Base-by-base conservation (phyloP, 1,140 invertebrate species). In the Triops longicaudatus region DNA sequence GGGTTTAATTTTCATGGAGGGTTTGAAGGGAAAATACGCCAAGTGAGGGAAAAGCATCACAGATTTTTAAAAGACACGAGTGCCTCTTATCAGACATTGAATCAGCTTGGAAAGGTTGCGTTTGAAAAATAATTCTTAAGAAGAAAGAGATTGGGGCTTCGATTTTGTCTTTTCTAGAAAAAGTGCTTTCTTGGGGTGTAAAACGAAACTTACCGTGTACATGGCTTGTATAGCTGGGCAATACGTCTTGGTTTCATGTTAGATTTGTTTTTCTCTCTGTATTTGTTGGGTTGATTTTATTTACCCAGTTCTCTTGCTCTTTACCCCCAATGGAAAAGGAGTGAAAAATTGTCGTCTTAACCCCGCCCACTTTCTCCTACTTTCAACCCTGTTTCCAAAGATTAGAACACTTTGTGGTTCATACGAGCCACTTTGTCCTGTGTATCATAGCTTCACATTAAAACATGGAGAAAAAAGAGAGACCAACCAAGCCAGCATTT, bases 371-470 rank as follows among this genome's bases (percentile, higher is more conserved):
- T 22, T 22, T 63, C 43, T 63, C 22, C 50, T 63, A n/a, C 6
- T 63, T 63, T 63, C 50, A n/a, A n/a, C 50, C 22, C 50, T 14
- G 10, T 63, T 63, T 22, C 50, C 22, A 63, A 63, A 63, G 50
- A 63, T n/a, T 14, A 63, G 22, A 63, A 17, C 6, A 63, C 14
- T 17, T 63, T 63, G 50, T 63, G 50, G 50, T 14, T 63, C 22
- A 6, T 6, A 63, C 14, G 50, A 63, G 50, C 50, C 50, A 63
- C 50, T 63, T 63, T 63, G 50, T 63, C 50, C n/a, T 63, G 44
- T 63, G 50, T 63, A 63, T 63, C 50, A 63, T 63, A 63, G 50
- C 50, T 63, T 63, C 50, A 63, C 50, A 63, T 63, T 63, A 63
- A 63, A 63, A 63, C 50, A 63, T 63, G 17, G 7, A 37, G 31